These are phyloP conservation scores for Tachycineta bicolor DNA, from an alignment of 2,113 vertebrate species.

Conservation along the genomic window DNA sequence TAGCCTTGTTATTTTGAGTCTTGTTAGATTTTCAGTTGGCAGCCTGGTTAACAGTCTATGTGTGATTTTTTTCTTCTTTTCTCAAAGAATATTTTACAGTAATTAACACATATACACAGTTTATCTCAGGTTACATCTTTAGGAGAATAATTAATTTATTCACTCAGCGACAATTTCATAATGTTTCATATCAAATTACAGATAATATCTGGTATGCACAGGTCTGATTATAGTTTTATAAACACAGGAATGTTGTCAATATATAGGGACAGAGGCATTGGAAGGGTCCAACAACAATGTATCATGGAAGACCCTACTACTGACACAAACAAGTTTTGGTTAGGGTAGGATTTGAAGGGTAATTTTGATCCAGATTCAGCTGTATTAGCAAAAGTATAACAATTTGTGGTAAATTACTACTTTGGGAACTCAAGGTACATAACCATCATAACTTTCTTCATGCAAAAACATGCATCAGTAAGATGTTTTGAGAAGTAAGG, in stretches of 20 bases:
- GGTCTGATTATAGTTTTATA: not conserved
- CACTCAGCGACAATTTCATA: not conserved
- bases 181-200: not conserved
- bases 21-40: not conserved
- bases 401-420: not conserved
- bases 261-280: not conserved
- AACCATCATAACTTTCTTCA: not conserved
- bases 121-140: slow-evolving; percentile 16
- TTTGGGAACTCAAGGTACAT: not conserved
- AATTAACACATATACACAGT: slow-evolving; percentile 14
- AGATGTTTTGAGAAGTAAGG: not conserved
- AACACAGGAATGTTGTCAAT: not conserved
- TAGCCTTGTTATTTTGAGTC: not conserved
- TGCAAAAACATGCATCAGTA: not conserved
- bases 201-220: not conserved
- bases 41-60: slow-evolving; percentile 1
- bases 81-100: slow-evolving; percentile 18
- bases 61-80: slow-evolving; percentile 30
- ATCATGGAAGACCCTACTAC: not conserved
- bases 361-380: not conserved
- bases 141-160: not conserved
- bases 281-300: not conserved
- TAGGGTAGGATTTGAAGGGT: not conserved
- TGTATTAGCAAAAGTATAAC: not conserved
- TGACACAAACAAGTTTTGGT: not conserved